These are phyloP conservation scores for Sebastes vulpes DNA, from an alignment of 2,797 vertebrate species.

Conservation along the genomic window DNA sequence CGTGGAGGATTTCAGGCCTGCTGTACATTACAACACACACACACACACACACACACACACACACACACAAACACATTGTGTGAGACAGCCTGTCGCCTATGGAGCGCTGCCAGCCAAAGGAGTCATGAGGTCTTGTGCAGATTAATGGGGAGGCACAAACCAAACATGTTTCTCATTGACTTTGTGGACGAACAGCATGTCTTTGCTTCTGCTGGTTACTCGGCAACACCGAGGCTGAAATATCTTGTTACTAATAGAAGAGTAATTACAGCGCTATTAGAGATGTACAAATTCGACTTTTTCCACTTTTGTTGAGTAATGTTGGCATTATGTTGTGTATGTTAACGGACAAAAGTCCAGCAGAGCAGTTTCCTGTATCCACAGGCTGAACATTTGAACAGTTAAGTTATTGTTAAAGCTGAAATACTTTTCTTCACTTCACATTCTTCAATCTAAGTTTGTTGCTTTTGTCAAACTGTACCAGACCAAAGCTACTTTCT, in stretches of 20 bases:
- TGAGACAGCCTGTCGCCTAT: constrained; percentile 61
- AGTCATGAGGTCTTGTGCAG: constrained; percentile 79
- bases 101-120: constrained; percentile 68
- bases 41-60: constrained; percentile 29
- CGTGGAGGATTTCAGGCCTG: constrained; percentile 12
- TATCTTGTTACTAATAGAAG: constrained; percentile 80
- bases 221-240: constrained; percentile 66
- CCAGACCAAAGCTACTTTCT: neutral
- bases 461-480: constrained; percentile 5
- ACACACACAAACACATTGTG: constrained; percentile 42
- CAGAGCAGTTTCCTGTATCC: constrained; percentile 37
- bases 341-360: constrained; percentile 29
- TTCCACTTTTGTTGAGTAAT: constrained; percentile 66
- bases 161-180: constrained; percentile 83
- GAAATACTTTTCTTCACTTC: constrained; percentile 10
- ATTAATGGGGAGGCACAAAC: constrained; percentile 80
- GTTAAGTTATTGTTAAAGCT: constrained; percentile 30
- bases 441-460: neutral
- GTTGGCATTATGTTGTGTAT: constrained; percentile 44
- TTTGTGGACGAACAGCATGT: constrained; percentile 66
- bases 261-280: constrained; percentile 77
- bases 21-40: constrained; percentile 48
- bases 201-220: constrained; percentile 76
- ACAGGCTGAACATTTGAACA: constrained; percentile 38
- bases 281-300: constrained; percentile 68